Base-by-base conservation (phyloP, 2,888 invertebrate species). In the Bruchidius siliquastri region DNA sequence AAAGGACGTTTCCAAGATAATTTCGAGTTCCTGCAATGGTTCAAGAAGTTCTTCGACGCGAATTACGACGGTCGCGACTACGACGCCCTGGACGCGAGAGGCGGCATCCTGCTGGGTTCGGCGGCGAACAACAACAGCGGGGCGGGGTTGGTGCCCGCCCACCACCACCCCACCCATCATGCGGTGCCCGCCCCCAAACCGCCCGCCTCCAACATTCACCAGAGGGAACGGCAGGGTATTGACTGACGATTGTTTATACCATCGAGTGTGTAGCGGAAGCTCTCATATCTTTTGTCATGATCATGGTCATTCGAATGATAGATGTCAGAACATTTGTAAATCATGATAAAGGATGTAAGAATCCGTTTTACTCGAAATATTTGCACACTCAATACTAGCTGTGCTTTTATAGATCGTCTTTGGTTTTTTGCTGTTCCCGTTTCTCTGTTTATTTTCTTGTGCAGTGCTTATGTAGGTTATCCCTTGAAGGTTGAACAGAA, bases 21-120 rank as follows among this genome's bases (percentile, higher is more conserved):
- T 91, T 99, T 99, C 92, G 99, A 99, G 90, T 99, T 99, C 90
- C 94, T 99, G 83, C 99, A 99, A 91, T 99, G 99, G 99, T 99
- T 99, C 91, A 99, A 99, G 92, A 98, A 98, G 88, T 99, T 99
- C 90, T 99, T 99, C 88, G 99, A 99, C 90, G 98, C 99, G 81
- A 99, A 99, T 90, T 99, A 98, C 89, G 97, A 98, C 87, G 98
- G 98, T 80, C 93, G 95, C 83, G 97, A 97, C 81, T 99, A 99
- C 88, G 96, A 98, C 86, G 96, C 97, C 73, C 88, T 94, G 79
- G 94, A 94, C 79, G 95, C 95, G 74, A 92, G 99, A 75, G 94
- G 94, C 79, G 95, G 96, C 80, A 89, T 94, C 82, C 89, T 90
- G 77, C 89, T 97, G 84, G 96, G 96, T 84, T 91, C 76, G 2